A percentile compares a stretch with the other conserved stretches of the same genome.
These are phyloP conservation scores for Leptopilina syphax DNA, from an alignment of 2,888 invertebrate genomes.

Conservation along the genomic window DNA sequence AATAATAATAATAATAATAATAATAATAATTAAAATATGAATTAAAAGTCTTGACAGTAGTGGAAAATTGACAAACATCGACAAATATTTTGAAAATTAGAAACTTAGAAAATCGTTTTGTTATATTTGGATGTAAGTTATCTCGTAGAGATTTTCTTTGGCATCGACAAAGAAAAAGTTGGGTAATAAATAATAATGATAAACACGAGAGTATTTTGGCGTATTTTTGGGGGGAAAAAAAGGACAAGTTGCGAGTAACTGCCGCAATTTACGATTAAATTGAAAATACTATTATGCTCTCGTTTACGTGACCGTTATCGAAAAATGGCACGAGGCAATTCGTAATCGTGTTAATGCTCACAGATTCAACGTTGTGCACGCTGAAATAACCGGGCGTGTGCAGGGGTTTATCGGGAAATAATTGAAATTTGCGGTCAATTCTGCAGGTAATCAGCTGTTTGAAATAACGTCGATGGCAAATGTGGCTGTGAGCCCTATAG, in stretches of 20 bases:
- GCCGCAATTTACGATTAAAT: constrained; percentile 64
- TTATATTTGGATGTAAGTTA: too few species aligned
- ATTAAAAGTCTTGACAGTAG: too few species aligned
- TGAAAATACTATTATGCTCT: constrained; percentile 64
- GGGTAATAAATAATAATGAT: too few species aligned
- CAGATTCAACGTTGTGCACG: constrained; percentile 58
- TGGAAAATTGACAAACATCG: too few species aligned
- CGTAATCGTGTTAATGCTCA: constrained; percentile 56
- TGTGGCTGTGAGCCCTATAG: constrained; percentile 56
- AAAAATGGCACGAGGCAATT: constrained; percentile 63
- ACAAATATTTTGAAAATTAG: too few species aligned
- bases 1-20: too few species aligned
- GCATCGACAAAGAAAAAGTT: too few species aligned
- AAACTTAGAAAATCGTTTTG: too few species aligned
- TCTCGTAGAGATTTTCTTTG: too few species aligned
- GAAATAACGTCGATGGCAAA: constrained; percentile 70
- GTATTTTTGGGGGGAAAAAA: background rate
- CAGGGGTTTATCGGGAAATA: constrained; percentile 70
- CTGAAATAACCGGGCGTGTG: constrained; percentile 56
- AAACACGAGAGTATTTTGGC: too few species aligned
- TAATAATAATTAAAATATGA: too few species aligned
- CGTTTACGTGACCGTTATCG: constrained; percentile 58
- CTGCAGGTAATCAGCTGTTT: constrained; percentile 71
- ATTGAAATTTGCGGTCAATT: constrained; percentile 74
- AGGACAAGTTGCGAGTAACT: constrained; percentile 7